A percentile compares a stretch with the other conserved stretches of the same genome.
Evolutionary conservation across 2,113 vertebrate genomes (phyloP).

Genomic region (Melanocharis versteri): DNA sequence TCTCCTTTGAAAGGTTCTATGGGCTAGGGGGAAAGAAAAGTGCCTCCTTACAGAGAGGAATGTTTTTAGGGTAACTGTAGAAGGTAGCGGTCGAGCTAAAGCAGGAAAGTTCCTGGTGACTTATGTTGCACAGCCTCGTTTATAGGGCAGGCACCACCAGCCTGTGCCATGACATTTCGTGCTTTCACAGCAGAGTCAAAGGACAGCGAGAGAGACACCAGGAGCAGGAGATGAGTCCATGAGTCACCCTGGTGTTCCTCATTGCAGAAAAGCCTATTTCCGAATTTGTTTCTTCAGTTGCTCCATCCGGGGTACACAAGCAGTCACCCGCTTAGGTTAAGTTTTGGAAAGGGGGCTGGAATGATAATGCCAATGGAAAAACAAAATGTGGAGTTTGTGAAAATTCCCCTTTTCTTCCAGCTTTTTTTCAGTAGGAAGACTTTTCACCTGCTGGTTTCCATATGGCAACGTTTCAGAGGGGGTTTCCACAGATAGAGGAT

Average conservation of each 20-base stretch:
- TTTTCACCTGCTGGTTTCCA: neutral
- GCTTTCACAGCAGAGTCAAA: neutral
- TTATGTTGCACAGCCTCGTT: neutral
- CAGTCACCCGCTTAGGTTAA: neutral
- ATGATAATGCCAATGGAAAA: neutral
- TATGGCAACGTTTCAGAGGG: neutral
- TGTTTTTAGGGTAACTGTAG: neutral
- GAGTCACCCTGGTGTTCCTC: neutral
- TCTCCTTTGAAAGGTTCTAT: neutral
- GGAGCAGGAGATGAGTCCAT: neutral
- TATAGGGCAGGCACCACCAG: neutral
- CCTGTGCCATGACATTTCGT: neutral
- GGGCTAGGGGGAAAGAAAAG: neutral
- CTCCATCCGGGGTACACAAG: rapidly evolving
- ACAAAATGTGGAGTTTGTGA: neutral
- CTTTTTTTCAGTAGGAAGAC: neutral
- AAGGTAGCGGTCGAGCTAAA: neutral
- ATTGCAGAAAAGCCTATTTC: neutral
- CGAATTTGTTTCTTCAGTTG: neutral
- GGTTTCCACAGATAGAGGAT: neutral
- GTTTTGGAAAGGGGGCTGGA: neutral
- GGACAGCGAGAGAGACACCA: neutral
- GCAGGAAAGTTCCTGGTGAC: neutral
- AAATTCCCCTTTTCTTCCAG: neutral
- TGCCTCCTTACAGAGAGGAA: neutral